Evolutionary conservation across 2,113 vertebrate genomes (phyloP), one percentile per base, ranked within the genome.

Genomic region (Eulemur macaco): DNA sequence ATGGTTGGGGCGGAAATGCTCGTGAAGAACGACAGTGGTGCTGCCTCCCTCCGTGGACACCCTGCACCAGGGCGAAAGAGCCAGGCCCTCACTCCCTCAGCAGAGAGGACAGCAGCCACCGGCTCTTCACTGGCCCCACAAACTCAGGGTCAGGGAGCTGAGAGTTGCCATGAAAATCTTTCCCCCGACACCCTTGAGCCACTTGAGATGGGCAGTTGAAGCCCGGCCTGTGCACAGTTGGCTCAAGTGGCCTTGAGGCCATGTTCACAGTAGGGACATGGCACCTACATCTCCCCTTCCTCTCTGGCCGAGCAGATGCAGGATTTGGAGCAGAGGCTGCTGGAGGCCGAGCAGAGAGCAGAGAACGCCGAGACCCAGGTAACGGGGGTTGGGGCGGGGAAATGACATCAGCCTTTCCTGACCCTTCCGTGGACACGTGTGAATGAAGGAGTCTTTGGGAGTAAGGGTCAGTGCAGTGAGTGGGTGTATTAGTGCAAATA

Each of bases 331-430:
- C 99, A 99, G 96, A 99, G 99, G 98, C 99, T 99, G 97, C 98
- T 98, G 8, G 99, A 99, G 97, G 99, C 99, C 5, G 99, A 99
- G 97, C 99, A 99, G 98, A 99, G 99, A 97, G 99, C 99, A 10
- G 99, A 99, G 74, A 98, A 98, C 3, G 99, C 99, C 0, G 99
- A 99, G 97, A 99, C 99, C 98, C 99, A 99, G 99, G 99, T 99
- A 99, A 98, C 73, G 0, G 18, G 1, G 60, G 42, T 42, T 42
- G 42, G 66, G 17, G n/a, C 5, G 9, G 56, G 34, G 37, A 56
- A 71, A 20, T 45, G 68, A 29, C 2, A 0, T 7, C n/a, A 45
- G 13, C 52, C 11, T 73, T 92, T 63, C 68, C 68, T n/a, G 69
- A 50, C 63, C 31, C 71, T 81, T 76, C 58, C 56, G 1, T 3